Conservation (phyloP, 2,797 vertebrate species). For the Rhadinocentrus ornatus region DNA sequence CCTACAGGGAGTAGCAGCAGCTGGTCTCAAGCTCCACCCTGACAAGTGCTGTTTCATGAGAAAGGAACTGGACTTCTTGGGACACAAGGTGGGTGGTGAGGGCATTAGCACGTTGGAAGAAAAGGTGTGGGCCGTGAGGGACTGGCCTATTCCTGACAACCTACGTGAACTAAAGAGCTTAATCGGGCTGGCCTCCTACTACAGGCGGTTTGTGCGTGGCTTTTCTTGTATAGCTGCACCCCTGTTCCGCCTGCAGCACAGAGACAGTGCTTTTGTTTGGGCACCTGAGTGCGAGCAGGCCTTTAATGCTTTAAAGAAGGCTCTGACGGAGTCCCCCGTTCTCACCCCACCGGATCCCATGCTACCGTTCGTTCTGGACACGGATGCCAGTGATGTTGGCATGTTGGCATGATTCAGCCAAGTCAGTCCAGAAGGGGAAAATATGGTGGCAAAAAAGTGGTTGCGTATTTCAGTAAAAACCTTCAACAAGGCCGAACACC, state of each 20-base stretch:
- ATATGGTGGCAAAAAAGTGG: too few relatives aligned
- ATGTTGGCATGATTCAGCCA: neutral
- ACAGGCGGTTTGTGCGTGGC: slow-evolving; percentile 10
- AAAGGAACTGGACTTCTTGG: neutral
- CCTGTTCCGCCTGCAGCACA: slow-evolving; percentile 18
- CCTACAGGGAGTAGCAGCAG: too few relatives aligned
- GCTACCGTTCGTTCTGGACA: neutral
- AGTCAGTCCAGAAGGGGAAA: neutral
- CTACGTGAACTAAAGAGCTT: slow-evolving; percentile 25
- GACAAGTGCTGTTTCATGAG: neutral
- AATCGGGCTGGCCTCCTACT: slow-evolving; percentile 30
- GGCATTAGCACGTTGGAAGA: neutral
- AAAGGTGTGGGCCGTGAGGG: neutral
- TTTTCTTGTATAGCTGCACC: slow-evolving; percentile 24
- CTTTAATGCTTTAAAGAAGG: neutral
- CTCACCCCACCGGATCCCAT: neutral
- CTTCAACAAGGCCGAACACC: neutral
- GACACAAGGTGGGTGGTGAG: too few relatives aligned
- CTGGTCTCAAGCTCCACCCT: too few relatives aligned
- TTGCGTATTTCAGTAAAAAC: neutral
- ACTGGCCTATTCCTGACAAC: neutral
- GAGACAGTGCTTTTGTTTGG: slow-evolving; percentile 4
- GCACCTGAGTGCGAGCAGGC: neutral
- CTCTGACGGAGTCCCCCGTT: neutral
- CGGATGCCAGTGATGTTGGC: neutral